Evolutionary conservation across 2,888 invertebrate species (phyloP), one percentile per base, ranked within the genome.

Genomic region (Sisyra terminalis): DNA sequence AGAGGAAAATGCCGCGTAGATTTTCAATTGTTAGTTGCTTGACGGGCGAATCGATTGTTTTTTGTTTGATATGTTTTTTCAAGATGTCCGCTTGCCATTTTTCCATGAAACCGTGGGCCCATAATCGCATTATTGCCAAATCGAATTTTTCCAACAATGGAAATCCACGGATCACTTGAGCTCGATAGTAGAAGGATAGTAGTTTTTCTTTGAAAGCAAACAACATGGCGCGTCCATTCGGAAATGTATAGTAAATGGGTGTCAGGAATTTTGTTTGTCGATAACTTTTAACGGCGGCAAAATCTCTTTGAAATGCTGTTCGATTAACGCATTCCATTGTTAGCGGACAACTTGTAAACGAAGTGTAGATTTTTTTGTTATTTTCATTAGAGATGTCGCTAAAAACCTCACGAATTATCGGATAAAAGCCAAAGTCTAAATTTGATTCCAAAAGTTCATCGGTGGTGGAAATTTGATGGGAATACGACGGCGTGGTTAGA

Each of bases 391-490:
- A 16, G 2, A 31, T 30, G 31, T 40, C 16, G n/a, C 31, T 32
- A 17, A 40, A 40, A 3, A 15, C 14, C 3, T n/a, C 10, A 2
- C 24, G 30, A 6, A 40, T 31, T n/a, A 16, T n/a, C 13, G 5
- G 16, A 17, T 52, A 53, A 5, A 65, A 65, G 14, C 64, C 61
- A 51, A 63, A 62, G 45, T 63, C 64, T 51, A 64, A 55, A 49
- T 59, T 64, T 31, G 63, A 64, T 0, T 55, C 54, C 4, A 70
- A 52, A 9, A 72, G 57, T 46, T 73, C 69, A 36, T 63, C 51
- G 2, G 71, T 55, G 1, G 60, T 64, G 43, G 67, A 55, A 5
- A 73, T 61, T 55, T 74, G 73, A 49, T 68, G 57, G 43, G 69
- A 59, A 44, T 58, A 63, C 2, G 61, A 59, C 1, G 72, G 70